Percentiles rank a stretch among this genome's conserved stretches.
These are phyloP conservation scores for Galaxias olidus DNA, from an alignment of 2,797 vertebrate species.

Conservation along the genomic window DNA sequence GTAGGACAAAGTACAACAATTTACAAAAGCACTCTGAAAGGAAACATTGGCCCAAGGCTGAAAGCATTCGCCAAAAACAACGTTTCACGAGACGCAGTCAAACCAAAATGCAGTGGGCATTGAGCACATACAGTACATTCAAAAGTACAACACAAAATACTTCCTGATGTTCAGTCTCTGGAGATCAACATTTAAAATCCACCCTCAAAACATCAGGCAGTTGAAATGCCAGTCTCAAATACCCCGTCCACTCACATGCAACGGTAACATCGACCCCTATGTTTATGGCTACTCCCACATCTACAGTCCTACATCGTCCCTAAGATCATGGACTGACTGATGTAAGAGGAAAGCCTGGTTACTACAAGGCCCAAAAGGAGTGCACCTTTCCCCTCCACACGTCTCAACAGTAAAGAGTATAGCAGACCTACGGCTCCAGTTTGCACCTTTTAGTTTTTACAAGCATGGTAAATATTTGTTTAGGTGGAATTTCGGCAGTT, in stretches of 20 bases:
- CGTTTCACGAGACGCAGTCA: background rate
- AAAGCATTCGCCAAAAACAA: background rate
- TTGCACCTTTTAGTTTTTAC: background rate
- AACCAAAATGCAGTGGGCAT: background rate
- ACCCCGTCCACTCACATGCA: too few relatives aligned
- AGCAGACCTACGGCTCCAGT: background rate
- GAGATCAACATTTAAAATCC: too few relatives aligned
- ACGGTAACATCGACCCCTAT: too few relatives aligned
- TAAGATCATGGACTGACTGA: background rate
- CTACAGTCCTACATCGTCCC: too few relatives aligned
- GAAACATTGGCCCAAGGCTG: background rate
- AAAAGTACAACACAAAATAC: background rate
- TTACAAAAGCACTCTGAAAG: slow-evolving; percentile 8
- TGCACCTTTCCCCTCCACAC: background rate
- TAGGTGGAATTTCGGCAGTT: too few relatives aligned
- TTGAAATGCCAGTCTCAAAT: too few relatives aligned
- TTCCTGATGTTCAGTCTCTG: too few relatives aligned
- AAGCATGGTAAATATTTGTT: too few relatives aligned
- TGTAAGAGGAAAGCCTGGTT: background rate
- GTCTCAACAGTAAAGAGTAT: background rate
- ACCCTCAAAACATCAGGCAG: too few relatives aligned
- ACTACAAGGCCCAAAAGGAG: background rate
- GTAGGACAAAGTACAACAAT: background rate
- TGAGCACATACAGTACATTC: background rate
- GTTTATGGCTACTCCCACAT: background rate